phyloP scores from a whole-genome alignment of 2,797 vertebrate species.

The Syndactyla subalaris region DNA sequence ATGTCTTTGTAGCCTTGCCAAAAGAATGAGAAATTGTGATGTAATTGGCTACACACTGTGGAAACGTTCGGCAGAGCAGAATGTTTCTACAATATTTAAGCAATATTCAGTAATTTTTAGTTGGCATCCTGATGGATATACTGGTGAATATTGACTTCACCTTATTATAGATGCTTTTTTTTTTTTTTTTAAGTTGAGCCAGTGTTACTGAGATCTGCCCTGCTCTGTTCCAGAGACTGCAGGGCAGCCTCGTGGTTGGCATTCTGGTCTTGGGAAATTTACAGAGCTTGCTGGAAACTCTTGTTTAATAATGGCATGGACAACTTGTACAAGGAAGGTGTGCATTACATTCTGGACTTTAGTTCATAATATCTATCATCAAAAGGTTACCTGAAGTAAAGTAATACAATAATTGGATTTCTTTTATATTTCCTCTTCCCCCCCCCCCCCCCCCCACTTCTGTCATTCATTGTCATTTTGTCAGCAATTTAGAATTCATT shows the following conservation, averaged over 20 bases:
- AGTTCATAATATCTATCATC: not conserved
- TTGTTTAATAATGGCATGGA: not conserved
- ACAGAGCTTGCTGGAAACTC: not conserved
- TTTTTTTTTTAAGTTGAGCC: not conserved
- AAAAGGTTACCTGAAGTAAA: not conserved
- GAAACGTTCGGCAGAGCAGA: not conserved
- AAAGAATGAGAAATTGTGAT: not conserved
- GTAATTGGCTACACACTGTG: not conserved
- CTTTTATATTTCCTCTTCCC: not conserved
- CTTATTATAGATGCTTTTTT: not conserved
- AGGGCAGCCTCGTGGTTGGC: not conserved
- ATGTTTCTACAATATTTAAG: not conserved
- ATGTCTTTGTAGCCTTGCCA: not conserved
- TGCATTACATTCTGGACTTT: not conserved
- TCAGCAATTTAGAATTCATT: slow-evolving; percentile 21
- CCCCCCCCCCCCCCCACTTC: not conserved
- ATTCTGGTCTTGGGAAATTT: not conserved
- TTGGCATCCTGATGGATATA: not conserved
- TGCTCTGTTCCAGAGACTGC: not conserved
- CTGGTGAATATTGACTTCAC: not conserved
- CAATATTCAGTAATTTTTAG: not conserved
- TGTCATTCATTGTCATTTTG: slow-evolving; percentile 15
- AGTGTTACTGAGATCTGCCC: not conserved
- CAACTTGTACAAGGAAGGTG: not conserved
- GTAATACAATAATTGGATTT: not conserved